phyloP scores from a whole-genome alignment of 2,888 invertebrate genomes.

The Pilophorus perplexus region DNA sequence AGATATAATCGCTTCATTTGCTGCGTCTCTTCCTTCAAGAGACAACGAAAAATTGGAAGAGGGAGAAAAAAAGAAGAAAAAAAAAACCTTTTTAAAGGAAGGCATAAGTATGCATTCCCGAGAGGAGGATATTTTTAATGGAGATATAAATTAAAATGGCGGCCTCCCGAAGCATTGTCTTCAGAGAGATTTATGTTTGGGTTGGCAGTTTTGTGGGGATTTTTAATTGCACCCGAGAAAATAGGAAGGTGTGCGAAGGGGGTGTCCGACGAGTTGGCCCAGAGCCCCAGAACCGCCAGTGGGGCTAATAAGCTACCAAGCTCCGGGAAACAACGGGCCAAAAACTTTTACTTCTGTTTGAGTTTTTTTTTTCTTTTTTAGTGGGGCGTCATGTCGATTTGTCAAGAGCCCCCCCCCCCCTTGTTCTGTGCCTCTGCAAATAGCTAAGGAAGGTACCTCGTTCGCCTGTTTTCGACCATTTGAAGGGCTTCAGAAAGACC shows the following conservation, averaged over 20 bases:
- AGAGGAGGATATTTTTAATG: constrained; percentile 38
- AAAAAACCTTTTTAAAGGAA: neutral
- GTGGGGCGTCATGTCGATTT: constrained; percentile 28
- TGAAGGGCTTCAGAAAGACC: too few relatives aligned
- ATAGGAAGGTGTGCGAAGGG: neutral
- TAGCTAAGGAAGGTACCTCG: neutral
- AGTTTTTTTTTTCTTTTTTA: neutral
- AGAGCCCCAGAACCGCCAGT: neutral
- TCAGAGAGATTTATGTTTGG: constrained; percentile 24
- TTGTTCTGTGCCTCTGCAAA: neutral
- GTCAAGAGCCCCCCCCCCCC: constrained; percentile 27
- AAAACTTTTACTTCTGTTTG: constrained; percentile 26
- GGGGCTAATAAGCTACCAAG: constrained; percentile 21
- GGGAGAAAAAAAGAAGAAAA: neutral
- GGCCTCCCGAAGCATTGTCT: constrained; percentile 23
- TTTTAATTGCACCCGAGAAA: constrained; percentile 32
- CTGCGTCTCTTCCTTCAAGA: neutral
- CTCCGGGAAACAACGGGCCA: constrained; percentile 34
- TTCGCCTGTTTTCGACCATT: neutral
- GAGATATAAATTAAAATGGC: constrained; percentile 38
- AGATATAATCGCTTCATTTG: constrained; percentile 7
- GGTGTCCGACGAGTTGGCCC: constrained; percentile 25
- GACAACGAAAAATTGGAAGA: neutral
- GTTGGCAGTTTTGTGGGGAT: constrained; percentile 35
- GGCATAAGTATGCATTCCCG: neutral